These are phyloP conservation scores for Xiphydria camelus DNA, from an alignment of 2,888 invertebrate species.

Conservation along the genomic window DNA sequence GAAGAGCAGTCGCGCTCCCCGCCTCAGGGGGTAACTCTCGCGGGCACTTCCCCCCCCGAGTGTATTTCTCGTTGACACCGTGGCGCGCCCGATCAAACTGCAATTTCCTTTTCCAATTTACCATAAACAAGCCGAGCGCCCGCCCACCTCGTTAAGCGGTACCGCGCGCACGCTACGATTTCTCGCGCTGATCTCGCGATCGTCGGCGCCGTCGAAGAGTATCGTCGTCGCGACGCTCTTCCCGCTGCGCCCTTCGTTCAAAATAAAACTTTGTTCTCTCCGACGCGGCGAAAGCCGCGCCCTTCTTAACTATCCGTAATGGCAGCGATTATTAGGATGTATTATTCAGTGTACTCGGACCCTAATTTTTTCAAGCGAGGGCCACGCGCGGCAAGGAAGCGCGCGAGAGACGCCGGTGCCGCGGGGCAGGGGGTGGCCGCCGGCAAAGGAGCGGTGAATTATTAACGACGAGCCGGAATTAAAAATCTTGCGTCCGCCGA, in stretches of 20 bases:
- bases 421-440: constrained; percentile 1
- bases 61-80: no score
- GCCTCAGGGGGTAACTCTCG: no score
- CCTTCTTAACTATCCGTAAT: constrained; percentile 36
- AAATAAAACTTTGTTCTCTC: constrained; percentile 9
- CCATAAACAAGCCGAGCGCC: constrained; percentile 54
- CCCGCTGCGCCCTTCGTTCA: no score
- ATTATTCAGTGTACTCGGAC: constrained; percentile 45
- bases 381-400: neutral
- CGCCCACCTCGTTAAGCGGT: constrained; percentile 33
- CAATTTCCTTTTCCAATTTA: constrained; percentile 57
- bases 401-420: neutral
- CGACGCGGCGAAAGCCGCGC: constrained; percentile 12
- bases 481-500: constrained; percentile 42
- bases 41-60: no score
- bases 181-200: no score
- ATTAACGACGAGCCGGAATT: constrained; percentile 50
- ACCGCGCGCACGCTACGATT: no score
- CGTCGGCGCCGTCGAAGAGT: no score
- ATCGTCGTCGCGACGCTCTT: no score
- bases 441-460: constrained; percentile 44
- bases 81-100: constrained; percentile 34
- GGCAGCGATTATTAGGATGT: constrained; percentile 48
- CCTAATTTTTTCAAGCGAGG: constrained; percentile 23
- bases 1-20: no score